These are phyloP conservation scores for Microplitis deprimator DNA, from an alignment of 2,888 invertebrate genomes.

Conservation along the genomic window DNA sequence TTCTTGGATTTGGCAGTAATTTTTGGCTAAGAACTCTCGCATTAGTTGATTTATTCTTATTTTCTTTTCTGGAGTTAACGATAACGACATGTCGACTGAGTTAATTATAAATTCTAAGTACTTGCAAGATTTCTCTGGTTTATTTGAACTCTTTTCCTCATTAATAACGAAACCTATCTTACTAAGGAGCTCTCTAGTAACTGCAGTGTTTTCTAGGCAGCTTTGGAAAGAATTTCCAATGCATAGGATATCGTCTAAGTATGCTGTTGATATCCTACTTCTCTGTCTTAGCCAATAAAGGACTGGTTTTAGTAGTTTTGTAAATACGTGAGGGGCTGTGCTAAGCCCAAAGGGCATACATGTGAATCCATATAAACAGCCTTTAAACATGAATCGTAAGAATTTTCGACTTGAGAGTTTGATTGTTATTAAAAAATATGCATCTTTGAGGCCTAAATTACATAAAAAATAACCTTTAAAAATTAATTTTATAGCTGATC, in stretches of 20 bases:
- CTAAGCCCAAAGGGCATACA: slow-evolving; percentile 2
- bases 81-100: neutral
- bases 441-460: slow-evolving; percentile 40
- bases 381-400: slow-evolving; percentile 26
- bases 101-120: slow-evolving; percentile 25
- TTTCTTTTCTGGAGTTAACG: slow-evolving; percentile 14
- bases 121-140: neutral
- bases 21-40: neutral
- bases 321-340: neutral
- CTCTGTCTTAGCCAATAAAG: neutral
- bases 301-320: neutral
- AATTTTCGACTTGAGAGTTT: slow-evolving; percentile 46
- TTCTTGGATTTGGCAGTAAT: slow-evolving; percentile 11
- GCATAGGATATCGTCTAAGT: slow-evolving; percentile 5
- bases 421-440: slow-evolving; percentile 47
- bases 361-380: neutral
- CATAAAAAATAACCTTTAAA: slow-evolving; percentile 35
- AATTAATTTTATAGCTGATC: slow-evolving; percentile 49
- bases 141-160: neutral
- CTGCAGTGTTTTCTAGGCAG: neutral
- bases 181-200: neutral
- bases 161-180: slow-evolving; percentile 12
- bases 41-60: neutral
- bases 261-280: neutral
- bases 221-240: neutral